Evolutionary conservation across 2,113 vertebrate species (phyloP).

Genomic region (Alces alces): DNA sequence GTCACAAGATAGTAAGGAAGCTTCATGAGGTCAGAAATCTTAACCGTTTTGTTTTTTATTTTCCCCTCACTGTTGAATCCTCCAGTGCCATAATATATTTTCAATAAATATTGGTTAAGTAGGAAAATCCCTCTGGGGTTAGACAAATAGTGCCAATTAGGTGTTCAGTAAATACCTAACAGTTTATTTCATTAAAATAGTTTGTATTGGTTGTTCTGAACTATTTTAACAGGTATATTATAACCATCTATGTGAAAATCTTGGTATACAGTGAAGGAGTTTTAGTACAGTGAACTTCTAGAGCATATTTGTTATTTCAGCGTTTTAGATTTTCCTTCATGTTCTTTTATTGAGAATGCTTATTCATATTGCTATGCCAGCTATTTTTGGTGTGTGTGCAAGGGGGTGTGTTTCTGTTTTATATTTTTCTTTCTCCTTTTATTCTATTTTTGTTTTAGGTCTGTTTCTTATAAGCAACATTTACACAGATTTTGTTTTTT

Average conservation of each 20-base stretch:
- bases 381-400: not conserved
- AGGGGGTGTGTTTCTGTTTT: not conserved
- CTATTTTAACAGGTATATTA: not conserved
- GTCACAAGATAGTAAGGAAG: not conserved
- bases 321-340: slow-evolving; percentile 17
- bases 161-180: not conserved
- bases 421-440: slow-evolving; percentile 1
- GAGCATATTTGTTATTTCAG: not conserved
- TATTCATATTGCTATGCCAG: not conserved
- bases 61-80: rapidly evolving
- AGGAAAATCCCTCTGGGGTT: not conserved
- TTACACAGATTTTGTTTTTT: slow-evolving; percentile 21
- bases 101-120: not conserved
- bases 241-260: not conserved
- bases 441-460: slow-evolving; percentile 17
- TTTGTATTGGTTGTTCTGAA: not conserved
- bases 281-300: not conserved
- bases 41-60: not conserved
- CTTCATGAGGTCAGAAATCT: not conserved
- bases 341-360: not conserved
- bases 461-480: not conserved
- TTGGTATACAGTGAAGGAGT: not conserved
- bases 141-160: not conserved
- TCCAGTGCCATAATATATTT: not conserved
- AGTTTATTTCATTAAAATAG: slow-evolving; percentile 4